A percentile compares a stretch with the other conserved stretches of the same genome.
Conservation (phyloP, 2,888 invertebrate species). For the Lampropteryx suffumata region DNA sequence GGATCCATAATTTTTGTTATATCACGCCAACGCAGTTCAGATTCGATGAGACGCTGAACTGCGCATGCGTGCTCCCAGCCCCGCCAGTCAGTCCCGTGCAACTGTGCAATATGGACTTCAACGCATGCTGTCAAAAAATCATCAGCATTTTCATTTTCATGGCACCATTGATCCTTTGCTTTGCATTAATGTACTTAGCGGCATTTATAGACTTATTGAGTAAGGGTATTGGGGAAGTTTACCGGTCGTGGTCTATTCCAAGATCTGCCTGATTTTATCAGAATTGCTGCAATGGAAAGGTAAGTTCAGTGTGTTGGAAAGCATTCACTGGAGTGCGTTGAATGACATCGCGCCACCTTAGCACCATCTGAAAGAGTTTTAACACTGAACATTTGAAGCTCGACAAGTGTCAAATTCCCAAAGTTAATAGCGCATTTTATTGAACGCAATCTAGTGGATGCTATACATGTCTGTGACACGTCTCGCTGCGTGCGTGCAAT, state of each 20-base stretch:
- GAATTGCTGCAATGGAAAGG: slow-evolving; percentile 1
- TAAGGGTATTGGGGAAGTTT: too few species aligned
- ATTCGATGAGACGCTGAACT: not conserved
- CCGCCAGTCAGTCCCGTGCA: not conserved
- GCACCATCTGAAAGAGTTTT: not conserved
- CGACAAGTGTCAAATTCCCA: too few species aligned
- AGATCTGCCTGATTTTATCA: not conserved
- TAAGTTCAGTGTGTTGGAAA: not conserved
- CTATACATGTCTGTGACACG: too few species aligned
- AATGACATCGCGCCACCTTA: too few species aligned
- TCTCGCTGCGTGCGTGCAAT: too few species aligned
- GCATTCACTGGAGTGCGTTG: too few species aligned
- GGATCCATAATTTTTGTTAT: not conserved
- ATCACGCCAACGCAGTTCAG: slow-evolving; percentile 1
- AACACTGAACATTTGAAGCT: too few species aligned
- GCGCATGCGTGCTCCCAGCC: slow-evolving; percentile 1
- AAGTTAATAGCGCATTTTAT: too few species aligned
- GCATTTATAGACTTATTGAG: too few species aligned
- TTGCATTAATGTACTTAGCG: not conserved
- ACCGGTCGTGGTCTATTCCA: too few species aligned
- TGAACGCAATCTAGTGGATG: too few species aligned
- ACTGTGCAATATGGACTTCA: slow-evolving; percentile 1
- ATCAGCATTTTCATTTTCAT: not conserved
- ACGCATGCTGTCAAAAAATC: not conserved
- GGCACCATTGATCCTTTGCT: not conserved